Base-by-base conservation (phyloP, 2,113 vertebrate genomes). In the Corythoichthys intestinalis region DNA sequence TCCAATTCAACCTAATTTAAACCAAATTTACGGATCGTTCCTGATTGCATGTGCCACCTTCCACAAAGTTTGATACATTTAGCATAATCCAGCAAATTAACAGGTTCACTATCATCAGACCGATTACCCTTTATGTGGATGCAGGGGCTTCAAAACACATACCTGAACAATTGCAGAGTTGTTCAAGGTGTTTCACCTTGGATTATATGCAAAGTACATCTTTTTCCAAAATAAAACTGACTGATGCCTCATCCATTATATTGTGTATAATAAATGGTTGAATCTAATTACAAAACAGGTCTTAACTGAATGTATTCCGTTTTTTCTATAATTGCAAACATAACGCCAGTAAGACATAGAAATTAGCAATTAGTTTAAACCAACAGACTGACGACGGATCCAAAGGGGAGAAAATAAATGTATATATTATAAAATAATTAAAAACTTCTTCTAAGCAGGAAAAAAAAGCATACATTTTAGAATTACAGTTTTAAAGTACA, bases 121-220 rank as follows among this genome's bases (percentile, higher is more conserved):
- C 56, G 13, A 64, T 74, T 50, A 69, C 6, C 52, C 50, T n/a
- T 64, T n/a, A 68, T 52, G 34, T 57, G 37, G 15, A 48, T 46
- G 15, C 52, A 54, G 12, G 28, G 50, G 41, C 60, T 68, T 11
- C 6, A 49, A 48, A 67, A 46, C 37, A 54, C 6, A 46, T 35
- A 7, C 6, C 50, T 53, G 15, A 53, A n/a, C 52, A 56, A 13
- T 14, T 17, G 4, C 47, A n/a, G n/a, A 56, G 8, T 6, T 47
- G 34, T 52, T 64, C n/a, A 64, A 47, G 60, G 50, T 63, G 56
- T 62, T 60, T 47, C 52, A 46, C 68, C 68, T 53, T 53, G 57
- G 34, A 49, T 58, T 57, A 61, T 11, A 56, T 28, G 20, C 53
- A 56, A 56, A 28, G 53, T 56, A 34, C 53, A 34, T 15, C 15